A percentile compares a stretch with the other conserved stretches of the same genome.
phyloP scores from a whole-genome alignment of 2,797 vertebrate species.

The Onychomys torridus region DNA sequence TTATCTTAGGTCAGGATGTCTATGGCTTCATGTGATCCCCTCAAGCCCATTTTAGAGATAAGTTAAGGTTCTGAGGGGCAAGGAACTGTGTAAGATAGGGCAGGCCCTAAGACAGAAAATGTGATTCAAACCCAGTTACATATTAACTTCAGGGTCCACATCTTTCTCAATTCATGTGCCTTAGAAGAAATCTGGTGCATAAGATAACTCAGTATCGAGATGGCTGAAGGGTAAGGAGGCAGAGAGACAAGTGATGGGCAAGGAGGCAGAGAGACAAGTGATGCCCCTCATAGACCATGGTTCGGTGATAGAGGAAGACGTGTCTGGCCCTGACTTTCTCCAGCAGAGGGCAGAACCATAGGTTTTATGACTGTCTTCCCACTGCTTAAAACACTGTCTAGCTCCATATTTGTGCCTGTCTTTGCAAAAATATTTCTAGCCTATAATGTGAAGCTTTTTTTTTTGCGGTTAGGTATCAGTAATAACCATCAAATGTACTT shows the following conservation, averaged over 20 bases:
- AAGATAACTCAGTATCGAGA: not conserved
- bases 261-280: not conserved
- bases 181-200: not conserved
- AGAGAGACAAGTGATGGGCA: not conserved
- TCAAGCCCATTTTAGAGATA: not conserved
- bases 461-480: constrained; percentile 62
- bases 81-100: not conserved
- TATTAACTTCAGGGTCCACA: not conserved
- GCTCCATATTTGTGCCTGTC: constrained; percentile 39
- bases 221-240: not conserved
- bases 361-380: not conserved
- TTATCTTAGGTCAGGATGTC: not conserved
- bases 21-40: not conserved
- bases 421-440: constrained; percentile 50
- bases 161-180: not conserved
- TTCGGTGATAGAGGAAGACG: not conserved
- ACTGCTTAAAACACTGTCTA: not conserved
- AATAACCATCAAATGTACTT: constrained; percentile 47
- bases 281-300: not conserved
- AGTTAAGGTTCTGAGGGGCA: not conserved
- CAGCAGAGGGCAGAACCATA: not conserved
- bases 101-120: not conserved
- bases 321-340: constrained; percentile 32
- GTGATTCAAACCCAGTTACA: not conserved
- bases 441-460: not conserved